Conservation (phyloP, 2,113 vertebrate genomes). For the Rhinolophus ferrumequinum region DNA sequence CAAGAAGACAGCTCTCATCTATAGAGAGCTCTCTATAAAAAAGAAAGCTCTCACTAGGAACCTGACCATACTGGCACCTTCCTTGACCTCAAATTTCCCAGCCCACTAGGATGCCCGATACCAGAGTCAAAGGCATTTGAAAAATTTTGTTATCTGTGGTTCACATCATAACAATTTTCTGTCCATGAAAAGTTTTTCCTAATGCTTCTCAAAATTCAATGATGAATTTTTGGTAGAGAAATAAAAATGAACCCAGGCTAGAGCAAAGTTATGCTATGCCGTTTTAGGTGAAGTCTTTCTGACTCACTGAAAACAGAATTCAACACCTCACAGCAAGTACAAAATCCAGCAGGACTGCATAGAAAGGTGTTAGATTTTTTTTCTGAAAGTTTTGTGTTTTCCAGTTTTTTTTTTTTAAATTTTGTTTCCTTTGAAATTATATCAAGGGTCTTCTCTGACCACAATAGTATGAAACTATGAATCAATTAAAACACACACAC, state of each 20-base stretch:
- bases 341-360: constrained; percentile 66
- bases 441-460: not conserved
- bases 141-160: constrained; percentile 80
- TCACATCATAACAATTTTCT: constrained; percentile 79
- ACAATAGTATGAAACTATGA: no score
- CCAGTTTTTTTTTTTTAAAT: constrained; percentile 62
- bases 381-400: constrained; percentile 47
- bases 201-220: constrained; percentile 81
- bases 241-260: not conserved
- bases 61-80: not conserved
- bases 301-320: not conserved
- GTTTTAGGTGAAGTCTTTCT: not conserved
- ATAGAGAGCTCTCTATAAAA: no score
- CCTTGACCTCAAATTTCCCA: no score
- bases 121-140: constrained; percentile 79
- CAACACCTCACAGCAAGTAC: constrained; percentile 50
- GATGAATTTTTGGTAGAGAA: constrained; percentile 68
- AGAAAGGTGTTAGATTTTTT: constrained; percentile 41
- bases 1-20: not conserved
- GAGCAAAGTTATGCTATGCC: not conserved
- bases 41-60: not conserved
- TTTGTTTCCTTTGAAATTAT: constrained; percentile 64
- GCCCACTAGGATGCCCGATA: constrained; percentile 66
- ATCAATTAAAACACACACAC: no score
- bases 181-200: constrained; percentile 69